Evolutionary conservation across 2,113 vertebrate genomes (phyloP), one percentile per base, ranked within the genome.

Genomic region (Xiphophorus hellerii): DNA sequence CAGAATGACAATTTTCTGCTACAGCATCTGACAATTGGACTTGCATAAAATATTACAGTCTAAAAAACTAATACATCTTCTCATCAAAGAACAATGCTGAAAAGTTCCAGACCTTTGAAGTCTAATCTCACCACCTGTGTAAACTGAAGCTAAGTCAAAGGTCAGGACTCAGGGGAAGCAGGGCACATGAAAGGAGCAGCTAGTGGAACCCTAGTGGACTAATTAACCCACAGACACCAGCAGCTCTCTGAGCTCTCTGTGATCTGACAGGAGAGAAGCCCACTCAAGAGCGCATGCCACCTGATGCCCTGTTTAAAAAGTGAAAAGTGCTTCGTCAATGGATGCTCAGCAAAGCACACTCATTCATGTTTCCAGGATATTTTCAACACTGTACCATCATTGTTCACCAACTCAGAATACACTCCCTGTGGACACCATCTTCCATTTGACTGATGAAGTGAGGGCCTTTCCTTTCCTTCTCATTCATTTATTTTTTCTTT

Each of bases 151-250:
- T 62, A 5, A 62, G 12, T 30, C 27, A 62, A 62, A 62, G 61
- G 61, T 62, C 5, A 30, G 28, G 61, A 29, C 61, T 62, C 14
- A 62, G 61, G 27, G 61, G 61, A 15, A 48, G 28, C 27, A 28
- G 27, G 28, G 14, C 5, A 27, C 28, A 62, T 62, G 14, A 62
- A 62, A 62, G 61, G 61, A 29, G 54, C 69, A 44, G 73, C 74
- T 60, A 29, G 60, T 51, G 61, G 74, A 84, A 69, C 48, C 87
- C 70, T 54, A 14, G 6, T 70, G 78, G 83, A 82, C 78, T 82
- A 76, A 88, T 90, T 88, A 90, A 72, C 13, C 77, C 64, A 35
- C n/a, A 60, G 62, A 61, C 71, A 82, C 62, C 64, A 66, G 67
- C 39, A 66, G 70, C 73, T 35, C 64, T 86, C 71, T 83, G 82